phyloP scores from a whole-genome alignment of 2,113 vertebrate species.

The Mirza zaza region DNA sequence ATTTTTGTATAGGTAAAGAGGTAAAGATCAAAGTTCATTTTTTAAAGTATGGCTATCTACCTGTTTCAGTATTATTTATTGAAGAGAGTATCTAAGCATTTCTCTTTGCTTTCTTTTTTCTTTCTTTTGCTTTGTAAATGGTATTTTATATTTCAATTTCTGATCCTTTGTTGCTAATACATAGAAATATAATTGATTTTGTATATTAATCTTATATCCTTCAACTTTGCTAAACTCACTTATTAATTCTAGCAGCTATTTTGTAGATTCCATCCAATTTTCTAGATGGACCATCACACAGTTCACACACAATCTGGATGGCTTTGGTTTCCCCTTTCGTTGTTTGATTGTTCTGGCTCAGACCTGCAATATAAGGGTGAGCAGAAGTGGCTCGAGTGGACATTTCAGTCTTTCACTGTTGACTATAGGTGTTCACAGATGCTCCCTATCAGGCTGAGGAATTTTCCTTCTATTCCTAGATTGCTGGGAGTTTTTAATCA shows the following conservation, averaged over 20 bases:
- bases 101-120: background rate
- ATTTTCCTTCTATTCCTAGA: background rate
- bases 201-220: background rate
- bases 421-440: too few relatives aligned
- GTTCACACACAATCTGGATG: background rate
- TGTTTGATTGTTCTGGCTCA: background rate
- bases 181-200: background rate
- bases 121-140: background rate
- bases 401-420: too few relatives aligned
- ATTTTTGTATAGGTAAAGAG: background rate
- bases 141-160: background rate
- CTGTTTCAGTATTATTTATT: too few relatives aligned
- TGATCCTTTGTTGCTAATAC: background rate
- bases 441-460: background rate
- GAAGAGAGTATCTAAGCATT: background rate
- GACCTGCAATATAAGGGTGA: background rate
- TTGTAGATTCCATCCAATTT: background rate
- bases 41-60: background rate
- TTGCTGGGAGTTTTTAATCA: background rate
- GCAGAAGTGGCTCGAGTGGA: background rate
- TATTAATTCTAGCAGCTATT: background rate
- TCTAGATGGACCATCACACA: background rate
- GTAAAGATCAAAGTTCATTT: background rate
- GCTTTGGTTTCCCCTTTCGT: background rate
- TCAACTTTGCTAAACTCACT: too few relatives aligned